Evolutionary conservation across 2,888 invertebrate species (phyloP).

Genomic region (Brenthis daphne): DNA sequence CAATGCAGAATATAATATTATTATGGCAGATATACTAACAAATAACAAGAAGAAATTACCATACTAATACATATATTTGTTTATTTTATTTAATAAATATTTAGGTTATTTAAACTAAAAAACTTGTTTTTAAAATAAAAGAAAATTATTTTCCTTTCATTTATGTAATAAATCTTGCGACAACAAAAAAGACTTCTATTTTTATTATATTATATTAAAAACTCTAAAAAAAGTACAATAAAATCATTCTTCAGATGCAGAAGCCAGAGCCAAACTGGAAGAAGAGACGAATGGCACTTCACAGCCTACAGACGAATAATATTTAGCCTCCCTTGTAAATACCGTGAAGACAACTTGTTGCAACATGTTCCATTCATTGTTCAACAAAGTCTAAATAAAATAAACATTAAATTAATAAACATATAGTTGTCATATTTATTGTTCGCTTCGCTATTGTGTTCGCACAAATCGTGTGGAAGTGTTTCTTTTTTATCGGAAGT

Average conservation of each 20-base stretch:
- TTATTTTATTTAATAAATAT: too few relatives aligned
- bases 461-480: constrained; percentile 56
- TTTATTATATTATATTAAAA: neutral
- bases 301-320: constrained; percentile 75
- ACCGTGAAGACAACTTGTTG: constrained; percentile 72
- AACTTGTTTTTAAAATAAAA: too few relatives aligned
- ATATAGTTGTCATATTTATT: constrained; percentile 16
- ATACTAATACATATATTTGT: too few relatives aligned
- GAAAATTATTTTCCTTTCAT: too few relatives aligned
- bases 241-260: constrained; percentile 71
- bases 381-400: constrained; percentile 64
- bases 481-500: constrained; percentile 2
- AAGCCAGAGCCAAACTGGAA: constrained; percentile 78
- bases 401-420: neutral
- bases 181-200: neutral
- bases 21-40: too few relatives aligned
- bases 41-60: too few relatives aligned
- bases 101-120: too few relatives aligned
- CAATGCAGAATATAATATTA: too few relatives aligned
- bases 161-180: too few relatives aligned
- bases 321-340: constrained; percentile 80
- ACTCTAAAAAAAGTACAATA: neutral
- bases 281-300: constrained; percentile 63
- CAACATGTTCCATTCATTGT: constrained; percentile 67
- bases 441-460: constrained; percentile 37